Percentiles rank a stretch among this genome's conserved stretches.
Conservation (phyloP, 2,113 vertebrate genomes). For the Pungitius pungitius region DNA sequence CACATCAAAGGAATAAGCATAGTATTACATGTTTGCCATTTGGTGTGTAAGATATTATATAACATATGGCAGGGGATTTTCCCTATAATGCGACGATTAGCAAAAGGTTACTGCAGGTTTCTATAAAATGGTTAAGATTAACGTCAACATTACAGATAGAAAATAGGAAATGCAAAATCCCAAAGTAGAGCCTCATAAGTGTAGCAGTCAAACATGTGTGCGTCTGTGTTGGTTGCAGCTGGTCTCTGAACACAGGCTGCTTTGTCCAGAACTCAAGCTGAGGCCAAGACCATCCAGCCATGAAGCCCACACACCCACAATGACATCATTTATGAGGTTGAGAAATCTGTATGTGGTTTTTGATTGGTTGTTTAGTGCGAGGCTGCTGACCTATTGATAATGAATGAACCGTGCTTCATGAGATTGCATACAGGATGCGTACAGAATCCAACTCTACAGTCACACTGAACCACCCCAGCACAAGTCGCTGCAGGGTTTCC, state of each 20-base stretch:
- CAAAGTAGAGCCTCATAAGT: slow-evolving; percentile 6
- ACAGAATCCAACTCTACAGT: neutral
- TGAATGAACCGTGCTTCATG: neutral
- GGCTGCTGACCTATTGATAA: neutral
- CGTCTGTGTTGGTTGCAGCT: slow-evolving; percentile 5
- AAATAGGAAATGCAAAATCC: neutral
- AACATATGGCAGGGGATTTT: neutral
- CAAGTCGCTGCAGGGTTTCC: too few relatives aligned
- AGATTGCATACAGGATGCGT: neutral
- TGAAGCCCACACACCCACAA: neutral
- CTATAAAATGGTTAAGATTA: neutral
- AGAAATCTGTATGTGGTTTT: neutral
- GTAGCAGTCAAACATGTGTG: neutral
- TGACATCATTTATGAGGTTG: neutral
- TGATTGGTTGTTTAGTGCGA: neutral
- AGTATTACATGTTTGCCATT: neutral
- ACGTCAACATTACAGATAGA: neutral
- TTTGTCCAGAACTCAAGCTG: slow-evolving; percentile 58
- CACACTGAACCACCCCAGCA: neutral
- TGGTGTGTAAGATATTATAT: neutral
- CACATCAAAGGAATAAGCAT: neutral
- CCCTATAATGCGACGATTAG: too few relatives aligned
- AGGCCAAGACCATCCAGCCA: slow-evolving; percentile 52
- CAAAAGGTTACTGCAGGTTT: too few relatives aligned
- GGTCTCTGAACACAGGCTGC: slow-evolving; percentile 58